phyloP scores from a whole-genome alignment of 2,888 invertebrate genomes.

The Parapristionchus giblindavisi region DNA sequence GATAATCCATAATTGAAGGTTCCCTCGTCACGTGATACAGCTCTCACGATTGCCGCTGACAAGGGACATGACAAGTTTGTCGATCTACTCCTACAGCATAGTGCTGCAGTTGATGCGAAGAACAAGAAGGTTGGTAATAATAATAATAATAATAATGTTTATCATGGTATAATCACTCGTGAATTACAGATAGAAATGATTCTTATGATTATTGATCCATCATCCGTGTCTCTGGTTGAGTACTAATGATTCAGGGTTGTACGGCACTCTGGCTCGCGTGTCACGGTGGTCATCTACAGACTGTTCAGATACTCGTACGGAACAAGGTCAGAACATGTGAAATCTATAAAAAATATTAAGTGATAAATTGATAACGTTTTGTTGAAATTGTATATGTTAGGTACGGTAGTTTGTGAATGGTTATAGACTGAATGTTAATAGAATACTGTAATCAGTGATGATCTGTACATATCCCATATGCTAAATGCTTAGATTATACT shows the following conservation, averaged over 20 bases:
- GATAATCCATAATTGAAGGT: conserved; percentile 70
- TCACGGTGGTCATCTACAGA: conserved; percentile 92
- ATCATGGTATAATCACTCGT: background rate
- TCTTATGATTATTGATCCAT: background rate
- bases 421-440: background rate
- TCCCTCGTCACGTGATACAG: conserved; percentile 95
- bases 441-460: background rate
- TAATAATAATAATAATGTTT: background rate
- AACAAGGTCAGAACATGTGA: conserved; percentile 71
- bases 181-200: background rate
- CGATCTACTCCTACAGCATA: conserved; percentile 72
- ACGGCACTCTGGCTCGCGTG: conserved; percentile 82
- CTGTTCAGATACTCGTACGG: conserved; percentile 90
- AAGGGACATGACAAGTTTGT: conserved; percentile 91
- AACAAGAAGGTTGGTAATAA: conserved; percentile 82
- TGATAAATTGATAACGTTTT: background rate
- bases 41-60: conserved; percentile 98
- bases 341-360: background rate
- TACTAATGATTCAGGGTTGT: conserved; percentile 78
- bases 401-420: background rate
- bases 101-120: conserved; percentile 85
- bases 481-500: background rate
- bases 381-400: background rate
- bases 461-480: background rate
- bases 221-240: background rate